Conservation (phyloP, 2,113 vertebrate genomes). For the Podarcis raffonei region DNA sequence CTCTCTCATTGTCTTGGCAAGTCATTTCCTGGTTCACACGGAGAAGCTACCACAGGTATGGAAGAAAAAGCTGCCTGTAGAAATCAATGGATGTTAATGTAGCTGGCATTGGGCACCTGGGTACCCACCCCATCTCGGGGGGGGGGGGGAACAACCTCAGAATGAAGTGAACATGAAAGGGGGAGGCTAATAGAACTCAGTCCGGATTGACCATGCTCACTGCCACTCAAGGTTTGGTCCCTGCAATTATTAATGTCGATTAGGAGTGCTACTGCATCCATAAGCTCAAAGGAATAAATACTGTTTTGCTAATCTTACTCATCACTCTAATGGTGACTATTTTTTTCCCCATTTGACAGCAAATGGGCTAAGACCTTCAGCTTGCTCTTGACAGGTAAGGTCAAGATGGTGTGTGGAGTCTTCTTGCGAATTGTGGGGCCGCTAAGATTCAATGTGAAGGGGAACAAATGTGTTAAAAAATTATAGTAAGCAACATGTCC, state of each 20-base stretch:
- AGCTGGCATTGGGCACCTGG: no score
- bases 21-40: no score
- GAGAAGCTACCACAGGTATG: no score
- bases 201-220: not conserved
- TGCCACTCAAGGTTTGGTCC: not conserved
- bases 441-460: not conserved
- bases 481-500: not conserved
- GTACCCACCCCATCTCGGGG: no score
- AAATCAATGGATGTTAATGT: no score
- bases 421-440: not conserved
- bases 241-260: not conserved
- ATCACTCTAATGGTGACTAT: not conserved
- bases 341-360: not conserved
- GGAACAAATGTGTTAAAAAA: not conserved
- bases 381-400: not conserved
- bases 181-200: no score
- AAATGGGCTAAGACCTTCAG: not conserved
- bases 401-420: not conserved
- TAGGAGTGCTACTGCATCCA: not conserved
- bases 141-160: no score
- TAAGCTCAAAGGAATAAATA: not conserved
- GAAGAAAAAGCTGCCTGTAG: no score
- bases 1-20: no score
- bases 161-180: no score
- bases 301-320: not conserved